Evolutionary conservation across 2,797 vertebrate genomes (phyloP), one percentile per base, ranked within the genome.

Genomic region (Emydoidea blandingii): DNA sequence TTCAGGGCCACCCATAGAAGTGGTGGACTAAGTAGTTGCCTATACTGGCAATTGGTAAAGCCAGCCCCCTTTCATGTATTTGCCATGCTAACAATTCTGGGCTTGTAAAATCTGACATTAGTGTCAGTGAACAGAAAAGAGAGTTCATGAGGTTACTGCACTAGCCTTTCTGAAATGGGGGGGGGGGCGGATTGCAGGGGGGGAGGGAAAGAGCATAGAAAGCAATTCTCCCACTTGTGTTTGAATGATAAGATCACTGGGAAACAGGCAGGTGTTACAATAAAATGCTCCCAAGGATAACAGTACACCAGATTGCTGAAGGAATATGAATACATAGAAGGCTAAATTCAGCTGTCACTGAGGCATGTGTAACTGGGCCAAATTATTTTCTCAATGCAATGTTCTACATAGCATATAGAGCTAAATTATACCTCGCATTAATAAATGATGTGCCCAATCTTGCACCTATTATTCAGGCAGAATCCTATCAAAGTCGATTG

Each of bases 101-200:
- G 29, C 34, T 37, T 68, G 34, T 68, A 37, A 37, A 68, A 37
- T 68, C 16, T 68, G 62, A 68, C 8, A 37, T 18, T 37, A 10
- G 16, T 68, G 34, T 65, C 34, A 68, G 34, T 68, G 68, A 25
- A 37, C 21, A 41, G 19, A 72, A 65, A 11, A 81, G 14, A 3
- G n/a, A 14, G 16, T 47, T 52, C 25, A 41, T 53, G 11, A 25
- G 21, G 49, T 8, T 4, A 3, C 50, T 49, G 0, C 0, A 2
- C 12, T 68, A 12, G 29, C 1, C 1, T 56, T 88, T 54, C n/a
- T 82, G 27, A 81, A 6, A 81, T 1, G 52, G 52, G 18, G 18
- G 3, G 21, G 3, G 18, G 52, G n/a, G n/a, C n/a, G n/a, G 52
- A 2, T 4, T 41, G 41, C 41, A 41, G 50, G 15, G 4, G 19